A percentile compares a stretch with the other conserved stretches of the same genome.
phyloP scores from a whole-genome alignment of 2,797 vertebrate species.

The Diplodus sargus region DNA sequence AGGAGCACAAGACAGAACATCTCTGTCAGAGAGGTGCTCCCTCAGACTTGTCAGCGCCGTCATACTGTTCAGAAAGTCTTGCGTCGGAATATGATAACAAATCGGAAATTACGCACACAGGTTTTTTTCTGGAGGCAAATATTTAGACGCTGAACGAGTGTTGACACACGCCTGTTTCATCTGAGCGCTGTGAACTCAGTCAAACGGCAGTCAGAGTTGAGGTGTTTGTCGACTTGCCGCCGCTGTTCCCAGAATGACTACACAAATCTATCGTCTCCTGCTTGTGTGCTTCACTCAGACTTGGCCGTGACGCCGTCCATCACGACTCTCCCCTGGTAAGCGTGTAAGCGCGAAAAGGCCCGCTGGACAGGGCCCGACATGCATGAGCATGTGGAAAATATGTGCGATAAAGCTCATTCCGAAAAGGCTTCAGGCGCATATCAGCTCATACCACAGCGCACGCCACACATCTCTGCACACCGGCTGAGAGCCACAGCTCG shows the following conservation, averaged over 20 bases:
- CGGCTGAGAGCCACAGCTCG: conserved; percentile 10
- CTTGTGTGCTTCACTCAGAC: conserved; percentile 23
- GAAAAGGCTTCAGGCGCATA: conserved; percentile 49
- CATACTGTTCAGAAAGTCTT: conserved; percentile 8
- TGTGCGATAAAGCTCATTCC: conserved; percentile 47
- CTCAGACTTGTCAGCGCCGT: neutral
- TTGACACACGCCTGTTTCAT: conserved; percentile 18
- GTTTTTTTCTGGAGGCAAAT: conserved; percentile 20
- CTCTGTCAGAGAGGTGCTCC: conserved; percentile 25
- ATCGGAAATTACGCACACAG: neutral
- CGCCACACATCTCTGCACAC: conserved; percentile 1
- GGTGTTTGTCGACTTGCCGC: conserved; percentile 17
- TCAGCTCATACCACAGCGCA: conserved; percentile 26
- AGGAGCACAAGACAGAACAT: conserved; percentile 38
- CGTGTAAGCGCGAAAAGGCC: conserved; percentile 33
- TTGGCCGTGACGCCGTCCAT: conserved; percentile 13
- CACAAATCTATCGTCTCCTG: conserved; percentile 5
- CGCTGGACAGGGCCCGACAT: conserved; percentile 34
- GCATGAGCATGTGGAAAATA: conserved; percentile 54
- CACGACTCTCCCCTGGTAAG: conserved; percentile 7
- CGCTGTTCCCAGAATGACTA: conserved; percentile 11
- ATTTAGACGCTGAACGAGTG: conserved; percentile 24
- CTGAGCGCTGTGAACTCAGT: neutral
- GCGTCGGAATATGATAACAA: conserved; percentile 15
- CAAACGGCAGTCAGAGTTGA: neutral